Conservation (phyloP, 2,888 invertebrate genomes). For the Deroplatys truncata region DNA sequence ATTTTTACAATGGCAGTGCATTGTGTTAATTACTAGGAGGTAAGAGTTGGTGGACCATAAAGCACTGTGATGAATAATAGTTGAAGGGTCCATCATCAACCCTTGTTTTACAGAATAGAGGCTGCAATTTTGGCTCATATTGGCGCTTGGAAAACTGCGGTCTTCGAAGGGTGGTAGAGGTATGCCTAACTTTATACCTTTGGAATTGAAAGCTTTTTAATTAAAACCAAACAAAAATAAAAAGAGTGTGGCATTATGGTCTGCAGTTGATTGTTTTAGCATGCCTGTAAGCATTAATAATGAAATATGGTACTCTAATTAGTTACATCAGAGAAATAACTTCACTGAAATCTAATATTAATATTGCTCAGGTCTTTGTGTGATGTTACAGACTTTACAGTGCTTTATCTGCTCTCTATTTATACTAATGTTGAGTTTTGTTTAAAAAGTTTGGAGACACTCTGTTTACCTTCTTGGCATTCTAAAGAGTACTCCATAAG, state of each 20-base stretch:
- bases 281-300: background rate
- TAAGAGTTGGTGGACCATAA: background rate
- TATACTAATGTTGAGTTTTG: too few species aligned
- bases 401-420: too few species aligned
- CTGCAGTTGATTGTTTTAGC: background rate
- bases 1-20: background rate
- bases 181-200: background rate
- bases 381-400: too few species aligned
- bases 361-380: too few species aligned
- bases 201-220: background rate
- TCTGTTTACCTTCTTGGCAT: too few species aligned
- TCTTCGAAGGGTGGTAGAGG: conserved; percentile 19
- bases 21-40: background rate
- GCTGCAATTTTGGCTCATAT: conserved; percentile 18
- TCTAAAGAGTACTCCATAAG: too few species aligned
- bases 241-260: background rate
- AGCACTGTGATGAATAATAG: conserved; percentile 4
- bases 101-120: conserved; percentile 22
- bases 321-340: too few species aligned
- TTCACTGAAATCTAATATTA: too few species aligned
- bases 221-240: background rate
- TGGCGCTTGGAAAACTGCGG: conserved; percentile 24
- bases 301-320: too few species aligned
- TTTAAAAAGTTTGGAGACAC: too few species aligned
- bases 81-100: background rate